A percentile compares a stretch with the other conserved stretches of the same genome.
phyloP scores from a whole-genome alignment of 1,140 invertebrate species.

The Gryon sp. region DNA sequence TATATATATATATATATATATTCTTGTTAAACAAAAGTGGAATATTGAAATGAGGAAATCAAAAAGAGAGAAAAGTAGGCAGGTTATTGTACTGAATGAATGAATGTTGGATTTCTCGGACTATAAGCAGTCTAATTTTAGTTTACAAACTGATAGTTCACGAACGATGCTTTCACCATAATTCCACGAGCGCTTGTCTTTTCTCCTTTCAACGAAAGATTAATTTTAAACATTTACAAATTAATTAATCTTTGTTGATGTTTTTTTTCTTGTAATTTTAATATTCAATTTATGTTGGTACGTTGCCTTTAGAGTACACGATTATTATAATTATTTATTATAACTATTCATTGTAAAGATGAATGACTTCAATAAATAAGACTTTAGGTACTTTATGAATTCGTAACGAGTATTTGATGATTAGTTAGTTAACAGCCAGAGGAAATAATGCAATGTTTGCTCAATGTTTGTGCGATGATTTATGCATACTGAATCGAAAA shows the following conservation, averaged over 20 bases:
- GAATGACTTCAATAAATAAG: no score
- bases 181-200: slow-evolving; percentile 19
- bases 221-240: slow-evolving; percentile 9
- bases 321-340: background rate
- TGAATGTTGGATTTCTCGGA: background rate
- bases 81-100: no score
- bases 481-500: background rate
- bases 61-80: no score
- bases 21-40: no score
- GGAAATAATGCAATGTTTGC: background rate
- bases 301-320: background rate
- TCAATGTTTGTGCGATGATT: background rate
- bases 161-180: slow-evolving; percentile 6
- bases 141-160: background rate
- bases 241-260: no score
- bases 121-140: slow-evolving; percentile 1
- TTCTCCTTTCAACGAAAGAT: slow-evolving; percentile 17
- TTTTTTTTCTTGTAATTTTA: no score
- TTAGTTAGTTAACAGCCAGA: background rate
- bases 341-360: background rate
- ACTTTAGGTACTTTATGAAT: background rate
- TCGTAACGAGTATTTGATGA: background rate
- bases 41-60: no score
- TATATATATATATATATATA: no score
- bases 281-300: no score